These are phyloP conservation scores for Gonatopus flavifemur DNA, from an alignment of 1,140 invertebrate species.

Conservation along the genomic window DNA sequence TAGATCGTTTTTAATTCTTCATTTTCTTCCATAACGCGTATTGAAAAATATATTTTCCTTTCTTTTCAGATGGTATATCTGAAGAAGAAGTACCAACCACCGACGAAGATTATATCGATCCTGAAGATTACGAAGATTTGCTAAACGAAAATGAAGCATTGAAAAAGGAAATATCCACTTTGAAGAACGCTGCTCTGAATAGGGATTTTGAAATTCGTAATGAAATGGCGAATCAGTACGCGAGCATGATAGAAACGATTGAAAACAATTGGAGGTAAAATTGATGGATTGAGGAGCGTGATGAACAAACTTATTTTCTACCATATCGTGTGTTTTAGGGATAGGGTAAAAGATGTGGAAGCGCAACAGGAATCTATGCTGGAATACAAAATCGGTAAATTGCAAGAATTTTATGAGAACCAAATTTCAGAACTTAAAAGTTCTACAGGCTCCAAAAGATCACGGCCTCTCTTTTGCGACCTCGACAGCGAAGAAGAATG, in stretches of 20 bases:
- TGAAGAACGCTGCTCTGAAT: slow-evolving; percentile 36
- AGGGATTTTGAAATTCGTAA: slow-evolving; percentile 46
- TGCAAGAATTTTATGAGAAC: slow-evolving; percentile 42
- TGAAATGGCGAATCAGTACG: slow-evolving; percentile 45
- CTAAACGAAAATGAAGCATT: slow-evolving; percentile 42
- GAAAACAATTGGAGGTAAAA: slow-evolving; percentile 41
- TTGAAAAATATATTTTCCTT: not conserved
- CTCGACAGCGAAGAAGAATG: slow-evolving; percentile 22
- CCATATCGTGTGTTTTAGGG: slow-evolving; percentile 23
- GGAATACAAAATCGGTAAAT: slow-evolving; percentile 38
- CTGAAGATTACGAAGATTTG: slow-evolving; percentile 42
- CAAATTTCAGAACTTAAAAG: slow-evolving; percentile 32
- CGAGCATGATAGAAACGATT: slow-evolving; percentile 39
- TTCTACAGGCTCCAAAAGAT: slow-evolving; percentile 23
- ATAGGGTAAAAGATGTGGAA: slow-evolving; percentile 44
- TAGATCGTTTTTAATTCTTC: slow-evolving; percentile 10
- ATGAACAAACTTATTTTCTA: not conserved
- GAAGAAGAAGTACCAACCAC: too few relatives aligned
- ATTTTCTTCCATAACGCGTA: too few relatives aligned
- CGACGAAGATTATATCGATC: slow-evolving; percentile 14
- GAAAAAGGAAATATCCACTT: slow-evolving; percentile 37
- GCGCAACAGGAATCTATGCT: slow-evolving; percentile 41
- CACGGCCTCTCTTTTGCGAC: slow-evolving; percentile 7
- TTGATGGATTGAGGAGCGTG: not conserved
- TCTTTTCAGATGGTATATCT: slow-evolving; percentile 15